phyloP scores from a whole-genome alignment of 1,140 invertebrate genomes.

The Venturia canescens region DNA sequence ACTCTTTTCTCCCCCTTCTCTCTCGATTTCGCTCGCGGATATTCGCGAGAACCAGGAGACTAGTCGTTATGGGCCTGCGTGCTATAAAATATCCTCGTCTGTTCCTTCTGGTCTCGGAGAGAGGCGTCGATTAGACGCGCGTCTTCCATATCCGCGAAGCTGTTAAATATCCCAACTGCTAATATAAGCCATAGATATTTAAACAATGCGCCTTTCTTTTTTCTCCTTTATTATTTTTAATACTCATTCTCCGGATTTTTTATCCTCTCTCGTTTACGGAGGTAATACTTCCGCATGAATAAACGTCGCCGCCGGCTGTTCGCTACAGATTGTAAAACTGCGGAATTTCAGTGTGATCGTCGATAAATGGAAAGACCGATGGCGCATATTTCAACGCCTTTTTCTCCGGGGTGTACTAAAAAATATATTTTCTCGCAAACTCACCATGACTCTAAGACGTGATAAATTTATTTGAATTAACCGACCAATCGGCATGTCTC shows the following conservation, averaged over 20 bases:
- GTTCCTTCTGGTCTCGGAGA: conserved; percentile 13
- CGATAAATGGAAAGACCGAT: background rate
- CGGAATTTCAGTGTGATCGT: background rate
- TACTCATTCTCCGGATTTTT: background rate
- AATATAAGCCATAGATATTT: conserved; percentile 3
- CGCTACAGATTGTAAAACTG: conserved; percentile 16
- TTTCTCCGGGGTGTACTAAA: background rate
- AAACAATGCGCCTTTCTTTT: conserved; percentile 5
- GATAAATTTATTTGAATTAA: no score
- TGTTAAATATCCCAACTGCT: conserved; percentile 18
- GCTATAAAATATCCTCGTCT: conserved; percentile 27
- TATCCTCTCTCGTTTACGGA: background rate
- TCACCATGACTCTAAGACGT: no score
- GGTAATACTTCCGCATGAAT: conserved; percentile 17
- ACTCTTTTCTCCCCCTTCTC: no score
- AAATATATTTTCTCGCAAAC: background rate
- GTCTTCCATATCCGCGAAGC: conserved; percentile 18
- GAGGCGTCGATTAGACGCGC: conserved; percentile 17
- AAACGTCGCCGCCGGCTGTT: background rate
- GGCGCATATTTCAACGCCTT: background rate
- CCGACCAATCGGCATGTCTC: no score
- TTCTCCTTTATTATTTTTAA: background rate
- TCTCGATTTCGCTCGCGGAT: background rate
- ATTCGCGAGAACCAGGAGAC: conserved; percentile 24
- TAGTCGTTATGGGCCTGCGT: conserved; percentile 1